Evolutionary conservation across 2,113 vertebrate species (phyloP).

Genomic region (Triplophysa tibetana): DNA sequence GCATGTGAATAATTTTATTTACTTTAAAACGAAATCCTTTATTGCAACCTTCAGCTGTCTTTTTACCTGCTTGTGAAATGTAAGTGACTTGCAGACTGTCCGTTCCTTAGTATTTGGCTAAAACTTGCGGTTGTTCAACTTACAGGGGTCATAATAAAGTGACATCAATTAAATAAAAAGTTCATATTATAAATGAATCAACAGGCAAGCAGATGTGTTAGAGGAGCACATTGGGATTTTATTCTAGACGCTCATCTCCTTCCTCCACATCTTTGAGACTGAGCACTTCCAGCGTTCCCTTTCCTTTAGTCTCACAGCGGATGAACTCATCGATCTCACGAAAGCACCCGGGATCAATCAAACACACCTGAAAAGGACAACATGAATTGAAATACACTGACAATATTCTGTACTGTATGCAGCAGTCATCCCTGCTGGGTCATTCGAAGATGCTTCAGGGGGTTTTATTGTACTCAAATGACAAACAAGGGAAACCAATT

Average conservation of each 20-base stretch:
- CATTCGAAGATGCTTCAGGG: no score
- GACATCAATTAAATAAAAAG: slow-evolving; percentile 9
- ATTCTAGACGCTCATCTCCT: slow-evolving; percentile 91
- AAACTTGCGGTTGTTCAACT: neutral
- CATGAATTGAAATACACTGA: neutral
- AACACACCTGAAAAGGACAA: slow-evolving; percentile 34
- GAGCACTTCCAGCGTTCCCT: slow-evolving; percentile 89
- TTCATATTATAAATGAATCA: slow-evolving; percentile 5
- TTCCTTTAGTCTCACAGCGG: slow-evolving; percentile 90
- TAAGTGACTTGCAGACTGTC: neutral
- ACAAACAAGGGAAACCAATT: no score
- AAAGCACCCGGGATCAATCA: slow-evolving; percentile 95
- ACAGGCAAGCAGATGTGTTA: neutral
- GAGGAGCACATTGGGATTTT: neutral
- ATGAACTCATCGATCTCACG: slow-evolving; percentile 95
- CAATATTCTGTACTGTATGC: neutral
- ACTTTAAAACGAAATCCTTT: no score
- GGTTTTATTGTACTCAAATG: no score
- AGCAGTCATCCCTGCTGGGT: no score
- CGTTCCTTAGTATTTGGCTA: neutral
- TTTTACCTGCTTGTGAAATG: neutral
- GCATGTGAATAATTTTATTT: no score
- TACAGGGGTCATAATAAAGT: neutral
- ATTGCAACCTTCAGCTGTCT: no score
- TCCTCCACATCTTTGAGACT: slow-evolving; percentile 95